A percentile compares a stretch with the other conserved stretches of the same genome.
phyloP scores from a whole-genome alignment of 2,888 invertebrate species.

The Hartigia nigra region DNA sequence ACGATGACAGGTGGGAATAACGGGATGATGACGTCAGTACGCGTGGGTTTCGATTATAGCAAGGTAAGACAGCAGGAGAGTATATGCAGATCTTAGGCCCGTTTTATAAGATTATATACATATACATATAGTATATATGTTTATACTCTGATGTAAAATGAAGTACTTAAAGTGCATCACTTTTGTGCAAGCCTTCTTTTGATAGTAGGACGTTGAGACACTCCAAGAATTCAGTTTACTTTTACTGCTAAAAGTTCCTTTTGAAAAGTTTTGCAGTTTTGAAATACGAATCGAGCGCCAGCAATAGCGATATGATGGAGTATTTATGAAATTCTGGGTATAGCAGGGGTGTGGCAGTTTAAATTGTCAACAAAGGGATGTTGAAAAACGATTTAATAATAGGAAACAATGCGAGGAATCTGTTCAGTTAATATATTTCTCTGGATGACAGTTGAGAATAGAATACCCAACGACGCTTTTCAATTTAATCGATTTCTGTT shows the following conservation, averaged over 20 bases:
- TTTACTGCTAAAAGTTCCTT: background rate
- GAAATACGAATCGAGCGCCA: background rate
- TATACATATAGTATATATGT: background rate
- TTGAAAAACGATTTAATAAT: background rate
- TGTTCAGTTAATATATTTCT: background rate
- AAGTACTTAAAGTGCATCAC: background rate
- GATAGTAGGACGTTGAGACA: no score
- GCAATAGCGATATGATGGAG: background rate
- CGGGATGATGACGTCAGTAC: constrained; percentile 54
- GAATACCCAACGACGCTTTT: background rate
- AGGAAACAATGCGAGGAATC: background rate
- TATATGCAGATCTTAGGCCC: background rate
- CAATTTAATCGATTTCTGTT: background rate
- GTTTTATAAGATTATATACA: background rate
- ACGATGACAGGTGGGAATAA: constrained; percentile 50
- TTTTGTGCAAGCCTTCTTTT: background rate
- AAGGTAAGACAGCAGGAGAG: constrained; percentile 26
- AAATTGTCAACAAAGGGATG: background rate
- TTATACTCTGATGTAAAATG: background rate
- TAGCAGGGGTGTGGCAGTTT: background rate
- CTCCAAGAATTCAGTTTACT: no score
- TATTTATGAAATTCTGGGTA: background rate
- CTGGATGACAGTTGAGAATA: background rate
- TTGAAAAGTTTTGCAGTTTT: background rate
- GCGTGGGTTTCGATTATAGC: constrained; percentile 57